phyloP scores from a whole-genome alignment of 1,140 invertebrate species.

The Pogonomyrmex californicus region DNA sequence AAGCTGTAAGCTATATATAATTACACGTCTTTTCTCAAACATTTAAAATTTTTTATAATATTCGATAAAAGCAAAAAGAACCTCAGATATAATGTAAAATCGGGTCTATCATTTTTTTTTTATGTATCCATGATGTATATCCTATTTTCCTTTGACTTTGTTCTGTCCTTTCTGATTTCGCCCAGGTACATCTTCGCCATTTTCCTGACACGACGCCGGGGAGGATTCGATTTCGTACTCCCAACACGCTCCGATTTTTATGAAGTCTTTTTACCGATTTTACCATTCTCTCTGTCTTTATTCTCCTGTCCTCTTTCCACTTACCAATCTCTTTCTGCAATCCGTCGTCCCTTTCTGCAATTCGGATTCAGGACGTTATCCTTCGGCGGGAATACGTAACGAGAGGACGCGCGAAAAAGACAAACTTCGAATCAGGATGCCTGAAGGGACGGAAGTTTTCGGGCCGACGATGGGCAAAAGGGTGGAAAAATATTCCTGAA shows the following conservation, averaged over 20 bases:
- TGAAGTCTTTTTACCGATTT: conserved; percentile 78
- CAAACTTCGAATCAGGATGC: conserved; percentile 69
- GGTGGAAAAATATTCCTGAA: conserved; percentile 59
- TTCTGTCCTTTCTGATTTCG: conserved; percentile 56
- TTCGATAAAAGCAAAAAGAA: background rate
- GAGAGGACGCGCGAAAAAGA: conserved; percentile 65
- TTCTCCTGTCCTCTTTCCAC: conserved; percentile 22
- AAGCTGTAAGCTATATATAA: background rate
- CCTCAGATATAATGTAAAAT: conserved; percentile 25
- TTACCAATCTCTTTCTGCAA: conserved; percentile 49
- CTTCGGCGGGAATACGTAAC: conserved; percentile 69
- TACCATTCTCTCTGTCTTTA: conserved; percentile 65
- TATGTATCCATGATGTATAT: conserved; percentile 2
- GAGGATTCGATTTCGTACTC: conserved; percentile 82
- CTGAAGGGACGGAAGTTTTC: conserved; percentile 58
- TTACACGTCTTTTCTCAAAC: background rate
- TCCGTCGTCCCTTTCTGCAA: conserved; percentile 40
- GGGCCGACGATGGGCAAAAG: conserved; percentile 35
- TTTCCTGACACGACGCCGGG: conserved; percentile 45
- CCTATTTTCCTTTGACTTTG: conserved; percentile 71
- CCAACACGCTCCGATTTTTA: conserved; percentile 78
- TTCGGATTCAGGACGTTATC: conserved; percentile 52
- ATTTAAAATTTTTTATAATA: background rate
- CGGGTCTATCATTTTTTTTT: conserved; percentile 27
- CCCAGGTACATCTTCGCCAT: conserved; percentile 55